Percentiles rank a stretch among this genome's conserved stretches.
Conservation (phyloP, 2,797 vertebrate species). For the Bovichtus diacanthus region DNA sequence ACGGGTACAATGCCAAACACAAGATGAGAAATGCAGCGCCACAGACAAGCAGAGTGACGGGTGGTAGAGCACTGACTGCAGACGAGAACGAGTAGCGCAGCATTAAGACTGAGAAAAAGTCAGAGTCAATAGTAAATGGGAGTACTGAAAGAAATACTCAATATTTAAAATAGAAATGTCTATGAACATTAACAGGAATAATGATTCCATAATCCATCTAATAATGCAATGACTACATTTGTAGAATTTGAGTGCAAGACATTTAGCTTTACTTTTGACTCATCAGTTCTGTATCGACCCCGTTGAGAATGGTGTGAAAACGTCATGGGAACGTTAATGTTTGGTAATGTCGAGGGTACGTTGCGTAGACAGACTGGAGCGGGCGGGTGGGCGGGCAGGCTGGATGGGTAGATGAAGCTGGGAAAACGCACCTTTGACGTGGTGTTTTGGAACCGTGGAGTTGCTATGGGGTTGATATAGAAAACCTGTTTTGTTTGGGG, state of each 20-base stretch:
- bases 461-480: constrained; percentile 91
- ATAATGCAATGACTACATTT: constrained; percentile 3
- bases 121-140: constrained; percentile 82
- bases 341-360: constrained; percentile 72
- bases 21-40: constrained; percentile 82
- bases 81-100: constrained; percentile 68
- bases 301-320: constrained; percentile 69
- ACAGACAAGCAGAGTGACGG: constrained; percentile 84
- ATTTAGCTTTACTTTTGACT: constrained; percentile 80
- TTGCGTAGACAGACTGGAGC: constrained; percentile 77
- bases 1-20: constrained; percentile 83
- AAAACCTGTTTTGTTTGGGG: constrained; percentile 91
- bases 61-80: constrained; percentile 78
- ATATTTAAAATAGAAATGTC: constrained; percentile 39
- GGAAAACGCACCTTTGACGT: constrained; percentile 88
- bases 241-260: constrained; percentile 38
- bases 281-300: constrained; percentile 68
- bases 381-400: constrained; percentile 74
- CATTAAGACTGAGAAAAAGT: constrained; percentile 66
- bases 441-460: constrained; percentile 89
- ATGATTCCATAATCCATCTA: constrained; percentile 36
- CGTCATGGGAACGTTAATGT: constrained; percentile 75
- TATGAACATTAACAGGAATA: constrained; percentile 26
- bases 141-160: constrained; percentile 36
- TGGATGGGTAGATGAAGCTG: constrained; percentile 82